Percentiles rank a stretch among this genome's conserved stretches.
phyloP scores from a whole-genome alignment of 64 coral and sea anemone genomes.

The Pachyseris speciosa region DNA sequence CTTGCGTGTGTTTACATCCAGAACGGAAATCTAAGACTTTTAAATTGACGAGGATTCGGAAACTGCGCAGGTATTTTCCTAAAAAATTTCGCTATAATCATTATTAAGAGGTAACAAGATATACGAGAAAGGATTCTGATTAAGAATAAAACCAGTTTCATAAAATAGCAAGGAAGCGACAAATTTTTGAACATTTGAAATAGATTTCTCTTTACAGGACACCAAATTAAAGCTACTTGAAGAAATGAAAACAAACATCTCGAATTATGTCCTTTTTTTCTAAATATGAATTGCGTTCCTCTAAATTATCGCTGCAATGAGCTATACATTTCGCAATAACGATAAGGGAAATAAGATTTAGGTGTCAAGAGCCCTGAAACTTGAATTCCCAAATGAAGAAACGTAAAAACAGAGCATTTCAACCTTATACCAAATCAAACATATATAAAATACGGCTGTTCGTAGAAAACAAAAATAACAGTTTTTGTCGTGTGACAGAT shows the following conservation, averaged over 20 bases:
- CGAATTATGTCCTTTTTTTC: neutral
- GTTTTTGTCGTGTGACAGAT: neutral
- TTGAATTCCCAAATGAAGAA: neutral
- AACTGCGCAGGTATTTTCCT: neutral
- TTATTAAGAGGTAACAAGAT: neutral
- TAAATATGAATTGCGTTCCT: neutral
- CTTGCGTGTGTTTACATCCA: neutral
- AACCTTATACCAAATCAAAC: neutral
- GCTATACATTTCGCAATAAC: neutral
- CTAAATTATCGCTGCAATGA: neutral
- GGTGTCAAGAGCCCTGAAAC: neutral
- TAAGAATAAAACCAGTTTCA: neutral
- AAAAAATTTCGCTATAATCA: neutral
- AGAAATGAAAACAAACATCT: slow-evolving; percentile 24
- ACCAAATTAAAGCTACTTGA: slow-evolving; percentile 10
- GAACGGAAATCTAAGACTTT: neutral
- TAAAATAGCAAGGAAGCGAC: neutral
- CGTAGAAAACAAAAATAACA: neutral
- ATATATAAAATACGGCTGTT: neutral
- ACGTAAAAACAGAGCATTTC: neutral
- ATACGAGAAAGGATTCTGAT: slow-evolving; percentile 20
- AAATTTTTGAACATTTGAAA: slow-evolving; percentile 47
- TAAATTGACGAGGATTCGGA: neutral
- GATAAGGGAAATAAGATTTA: neutral
- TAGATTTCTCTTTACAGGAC: neutral